Base-by-base conservation (phyloP, 2,888 invertebrate species). In the Drosophila birchii region DNA sequence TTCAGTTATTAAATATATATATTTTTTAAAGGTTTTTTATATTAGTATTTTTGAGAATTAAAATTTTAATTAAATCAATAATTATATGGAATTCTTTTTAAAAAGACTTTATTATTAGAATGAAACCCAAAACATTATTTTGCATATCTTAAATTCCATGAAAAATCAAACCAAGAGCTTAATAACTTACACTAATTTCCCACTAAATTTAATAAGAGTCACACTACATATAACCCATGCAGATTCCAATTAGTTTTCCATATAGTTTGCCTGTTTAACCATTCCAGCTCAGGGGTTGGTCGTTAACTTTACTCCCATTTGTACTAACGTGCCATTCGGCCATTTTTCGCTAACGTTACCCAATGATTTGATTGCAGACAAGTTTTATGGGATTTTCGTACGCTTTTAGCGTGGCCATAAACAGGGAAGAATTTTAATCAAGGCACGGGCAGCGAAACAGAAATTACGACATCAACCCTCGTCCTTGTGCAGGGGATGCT, bases 351-450 rank as follows among this genome's bases (percentile, higher is more conserved):
- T n/a, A 23, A 29, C 73, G 73, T 67, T 61, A 49, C 45, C 84
- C 84, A 84, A 84, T 84, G 76, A 76, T 41, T 78, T 76, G 54
- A 79, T 60, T 66, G 84, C 89, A 81, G 18, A 70, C 51, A 45
- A 80, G n/a, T 86, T 80, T 80, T 81, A 86, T 88, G 67, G 81
- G 75, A 75, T 53, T 43, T 32, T 54, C 61, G 44, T 62, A 12
- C 61, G 68, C 87, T 86, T 86, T 83, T 88, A 88, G 84, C 84
- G 43, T 79, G 75, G 26, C 71, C 75, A 88, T 84, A 88, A 84
- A 84, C 74, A 63, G 36, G 64, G 49, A 71, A 68, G 53, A 51
- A 79, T 75, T 79, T 75, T 63, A 79, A 79, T 88, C 81, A 76
- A 76, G 68, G 38, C 49, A 36, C 38, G 67, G 63, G 43, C 47